Evolutionary conservation across 2,113 vertebrate genomes (phyloP), one percentile per base, ranked within the genome.

Genomic region (Petrocephalus microphthalmus): DNA sequence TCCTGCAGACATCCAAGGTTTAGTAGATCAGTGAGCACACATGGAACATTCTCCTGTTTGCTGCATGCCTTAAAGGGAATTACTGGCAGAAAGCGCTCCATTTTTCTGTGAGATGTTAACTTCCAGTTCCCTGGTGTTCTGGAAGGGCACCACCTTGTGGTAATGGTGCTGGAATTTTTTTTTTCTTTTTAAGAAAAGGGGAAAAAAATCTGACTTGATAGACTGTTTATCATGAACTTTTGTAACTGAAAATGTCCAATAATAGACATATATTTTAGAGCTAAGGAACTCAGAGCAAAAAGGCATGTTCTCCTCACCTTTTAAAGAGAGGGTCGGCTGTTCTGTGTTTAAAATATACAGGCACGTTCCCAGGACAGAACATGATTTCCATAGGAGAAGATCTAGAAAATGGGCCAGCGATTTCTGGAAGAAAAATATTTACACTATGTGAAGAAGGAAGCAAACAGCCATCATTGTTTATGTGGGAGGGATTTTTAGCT

Each of bases 381-480:
- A 13, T 67, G 29, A 15, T n/a, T 20, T 13, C 42, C 5, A 45
- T 3, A 6, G 20, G 53, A 2, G 17, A 57, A 7, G 52, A 56
- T 4, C 17, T 25, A 22, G 33, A 47, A 49, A 84, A 20, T 33
- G 25, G 33, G 22, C 5, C 13, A 1, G 2, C 88, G 81, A 81
- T 17, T 47, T 54, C 29, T 56, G 53, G 57, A 83, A 57, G n/a
- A 33, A 85, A 85, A 78, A 22, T 88, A 85, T 88, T 88, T 85
- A 51, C 82, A 57, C 78, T 88, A 33, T 57, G 10, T 54, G 37
- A 19, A 20, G 64, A 64, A 49, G n/a, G 71, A 25, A 54, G 13
- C 86, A 45, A 85, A 45, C 86, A 51, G 29, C 45, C 11, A 7
- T 64, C 19, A 5, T 82, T 42, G 47, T 45, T 8, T 74, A 29